Conservation (phyloP, 2,888 invertebrate species). For the Ophion slaviceki region DNA sequence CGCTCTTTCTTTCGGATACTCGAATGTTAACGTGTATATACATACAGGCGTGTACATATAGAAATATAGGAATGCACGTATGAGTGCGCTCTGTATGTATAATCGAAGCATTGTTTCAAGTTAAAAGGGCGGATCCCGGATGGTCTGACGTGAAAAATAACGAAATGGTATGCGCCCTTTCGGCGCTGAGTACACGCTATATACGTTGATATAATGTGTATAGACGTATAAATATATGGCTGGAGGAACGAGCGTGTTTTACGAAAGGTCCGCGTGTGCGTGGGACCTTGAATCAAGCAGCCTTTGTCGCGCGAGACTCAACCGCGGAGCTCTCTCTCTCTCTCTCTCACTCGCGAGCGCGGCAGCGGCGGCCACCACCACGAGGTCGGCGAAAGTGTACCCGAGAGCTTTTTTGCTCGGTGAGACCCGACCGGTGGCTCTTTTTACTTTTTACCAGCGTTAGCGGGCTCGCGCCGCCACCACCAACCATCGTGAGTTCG, state of each 20-base stretch:
- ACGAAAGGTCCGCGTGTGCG: constrained; percentile 73
- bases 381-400: constrained; percentile 84
- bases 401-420: constrained; percentile 79
- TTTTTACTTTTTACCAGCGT: constrained; percentile 68
- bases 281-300: constrained; percentile 83
- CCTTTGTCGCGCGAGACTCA: constrained; percentile 82
- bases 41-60: background rate
- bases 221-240: constrained; percentile 34
- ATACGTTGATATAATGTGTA: constrained; percentile 20
- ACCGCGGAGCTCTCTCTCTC: constrained; percentile 72
- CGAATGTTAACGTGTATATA: background rate
- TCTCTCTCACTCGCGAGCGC: constrained; percentile 40
- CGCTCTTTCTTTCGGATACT: constrained; percentile 32
- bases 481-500: constrained; percentile 46
- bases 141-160: background rate
- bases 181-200: background rate
- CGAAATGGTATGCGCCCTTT: constrained; percentile 16
- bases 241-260: constrained; percentile 62
- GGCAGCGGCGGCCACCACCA: constrained; percentile 71
- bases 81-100: background rate
- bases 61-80: background rate
- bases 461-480: constrained; percentile 63
- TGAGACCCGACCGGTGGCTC: constrained; percentile 72
- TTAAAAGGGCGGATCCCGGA: constrained; percentile 7
- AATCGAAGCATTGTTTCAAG: background rate